Percentiles rank a stretch among this genome's conserved stretches.
Conservation (phyloP, 2,797 vertebrate genomes). For the Xiphophorus birchmanni region DNA sequence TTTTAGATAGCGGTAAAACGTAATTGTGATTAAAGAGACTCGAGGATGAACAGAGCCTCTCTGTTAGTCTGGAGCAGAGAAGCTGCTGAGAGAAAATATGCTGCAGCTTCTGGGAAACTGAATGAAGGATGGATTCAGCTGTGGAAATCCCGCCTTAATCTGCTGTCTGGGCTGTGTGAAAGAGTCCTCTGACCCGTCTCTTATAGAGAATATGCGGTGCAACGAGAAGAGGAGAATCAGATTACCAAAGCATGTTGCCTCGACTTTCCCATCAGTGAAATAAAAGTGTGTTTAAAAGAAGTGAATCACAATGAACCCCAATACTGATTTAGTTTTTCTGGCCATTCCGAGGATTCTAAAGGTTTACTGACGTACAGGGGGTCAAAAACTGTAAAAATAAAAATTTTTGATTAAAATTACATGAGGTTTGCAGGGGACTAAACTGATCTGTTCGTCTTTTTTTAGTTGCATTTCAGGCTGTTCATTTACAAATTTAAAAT, state of each 20-base stretch:
- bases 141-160: not conserved
- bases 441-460: not conserved
- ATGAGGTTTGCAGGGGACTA: not conserved
- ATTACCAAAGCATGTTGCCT: not conserved
- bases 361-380: not conserved
- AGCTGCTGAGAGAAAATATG: not conserved
- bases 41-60: not conserved
- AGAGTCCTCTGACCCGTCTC: not conserved
- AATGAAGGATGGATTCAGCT: not conserved
- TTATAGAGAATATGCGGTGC: not conserved
- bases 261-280: not conserved
- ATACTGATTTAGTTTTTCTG: not conserved
- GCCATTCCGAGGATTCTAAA: not conserved
- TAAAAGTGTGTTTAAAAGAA: not conserved
- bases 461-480: not conserved
- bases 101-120: not conserved
- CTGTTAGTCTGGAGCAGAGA: not conserved
- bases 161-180: not conserved
- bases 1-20: not conserved
- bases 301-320: not conserved
- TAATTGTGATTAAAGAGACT: not conserved
- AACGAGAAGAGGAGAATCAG: not conserved
- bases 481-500: not conserved
- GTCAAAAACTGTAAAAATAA: not conserved
- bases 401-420: not conserved